Evolutionary conservation across 1,140 invertebrate species (phyloP).

Genomic region (Drosophila grimshawi): DNA sequence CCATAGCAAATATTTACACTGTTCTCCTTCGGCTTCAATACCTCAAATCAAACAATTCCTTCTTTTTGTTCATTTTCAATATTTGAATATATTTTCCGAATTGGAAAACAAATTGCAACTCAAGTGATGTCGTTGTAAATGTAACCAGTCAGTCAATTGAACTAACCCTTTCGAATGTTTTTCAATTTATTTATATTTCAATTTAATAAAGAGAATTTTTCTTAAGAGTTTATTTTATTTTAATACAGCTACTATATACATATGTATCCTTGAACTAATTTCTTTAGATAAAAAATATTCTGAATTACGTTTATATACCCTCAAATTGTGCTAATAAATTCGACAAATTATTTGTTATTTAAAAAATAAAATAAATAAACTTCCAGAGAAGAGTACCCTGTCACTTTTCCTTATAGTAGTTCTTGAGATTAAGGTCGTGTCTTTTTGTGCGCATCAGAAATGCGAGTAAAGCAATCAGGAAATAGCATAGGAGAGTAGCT

Average conservation of each 20-base stretch:
- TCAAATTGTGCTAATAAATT: too few species aligned
- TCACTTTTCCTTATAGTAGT: background rate
- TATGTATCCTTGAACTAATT: too few species aligned
- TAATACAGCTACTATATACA: too few species aligned
- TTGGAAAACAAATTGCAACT: background rate
- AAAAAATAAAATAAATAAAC: too few species aligned
- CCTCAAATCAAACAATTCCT: conserved; percentile 6
- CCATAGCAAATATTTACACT: conserved; percentile 26
- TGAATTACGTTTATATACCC: too few species aligned
- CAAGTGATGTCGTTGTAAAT: background rate
- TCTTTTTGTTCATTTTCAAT: conserved; percentile 5
- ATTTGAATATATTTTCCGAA: conserved; percentile 2
- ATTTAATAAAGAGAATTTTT: background rate
- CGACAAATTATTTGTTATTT: too few species aligned
- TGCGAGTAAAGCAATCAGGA: conserved; percentile 21
- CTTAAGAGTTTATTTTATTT: too few species aligned
- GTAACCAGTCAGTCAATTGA: background rate
- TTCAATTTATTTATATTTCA: background rate
- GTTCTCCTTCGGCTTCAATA: background rate
- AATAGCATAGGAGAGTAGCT: conserved; percentile 28
- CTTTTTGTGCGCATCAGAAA: background rate
- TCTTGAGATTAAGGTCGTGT: background rate
- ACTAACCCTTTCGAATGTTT: background rate
- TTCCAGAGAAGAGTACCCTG: background rate
- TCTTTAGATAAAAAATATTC: too few species aligned